Evolutionary conservation across 2,888 invertebrate species (phyloP).

Genomic region (Hermaeophaga mercurialis): DNA sequence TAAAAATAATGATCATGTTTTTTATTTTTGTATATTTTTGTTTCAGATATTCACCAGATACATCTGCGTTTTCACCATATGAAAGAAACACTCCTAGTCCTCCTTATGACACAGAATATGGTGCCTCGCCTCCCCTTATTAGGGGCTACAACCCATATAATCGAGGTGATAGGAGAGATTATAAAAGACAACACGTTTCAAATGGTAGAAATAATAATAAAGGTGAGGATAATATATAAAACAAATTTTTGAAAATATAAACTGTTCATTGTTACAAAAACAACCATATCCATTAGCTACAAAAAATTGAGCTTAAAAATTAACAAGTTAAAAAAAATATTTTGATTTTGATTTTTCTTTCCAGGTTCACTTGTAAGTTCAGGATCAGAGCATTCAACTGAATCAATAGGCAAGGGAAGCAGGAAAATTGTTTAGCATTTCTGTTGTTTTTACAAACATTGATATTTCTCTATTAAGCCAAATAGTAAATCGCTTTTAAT

Average conservation of each 20-base stretch:
- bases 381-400: slow-evolving; percentile 67
- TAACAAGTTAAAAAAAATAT: no score
- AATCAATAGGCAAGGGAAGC: slow-evolving; percentile 59
- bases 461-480: slow-evolving; percentile 22
- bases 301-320: no score
- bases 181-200: slow-evolving; percentile 48
- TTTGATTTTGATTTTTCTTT: slow-evolving; percentile 33
- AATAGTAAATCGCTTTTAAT: slow-evolving; percentile 5
- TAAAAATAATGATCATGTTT: no score
- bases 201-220: slow-evolving; percentile 50
- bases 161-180: slow-evolving; percentile 51
- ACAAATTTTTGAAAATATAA: no score
- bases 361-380: slow-evolving; percentile 62
- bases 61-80: slow-evolving; percentile 51
- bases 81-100: slow-evolving; percentile 69
- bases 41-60: slow-evolving; percentile 63
- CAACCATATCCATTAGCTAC: no score
- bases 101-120: slow-evolving; percentile 67
- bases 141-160: slow-evolving; percentile 56
- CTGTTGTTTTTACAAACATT: slow-evolving; percentile 29
- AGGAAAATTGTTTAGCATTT: slow-evolving; percentile 48
- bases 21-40: not conserved
- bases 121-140: slow-evolving; percentile 65
- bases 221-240: no score
- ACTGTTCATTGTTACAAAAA: no score